phyloP scores from a whole-genome alignment of 1,140 invertebrate species.

The Coelopa frigida region DNA sequence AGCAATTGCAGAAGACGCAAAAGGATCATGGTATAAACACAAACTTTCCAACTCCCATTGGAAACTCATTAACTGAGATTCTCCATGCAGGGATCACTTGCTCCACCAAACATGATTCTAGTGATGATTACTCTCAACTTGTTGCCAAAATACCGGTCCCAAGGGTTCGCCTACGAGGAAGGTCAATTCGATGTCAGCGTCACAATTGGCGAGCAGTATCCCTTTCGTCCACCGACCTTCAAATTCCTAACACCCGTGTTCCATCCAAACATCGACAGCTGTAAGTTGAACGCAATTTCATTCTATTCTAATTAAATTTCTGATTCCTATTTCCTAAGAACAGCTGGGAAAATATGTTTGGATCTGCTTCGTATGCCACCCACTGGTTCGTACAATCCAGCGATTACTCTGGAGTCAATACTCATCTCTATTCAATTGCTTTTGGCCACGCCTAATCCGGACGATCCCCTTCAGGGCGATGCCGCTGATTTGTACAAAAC shows the following conservation, averaged over 20 bases:
- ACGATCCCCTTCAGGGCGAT: slow-evolving; percentile 77
- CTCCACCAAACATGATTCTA: neutral
- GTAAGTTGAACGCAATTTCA: slow-evolving; percentile 48
- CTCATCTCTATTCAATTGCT: slow-evolving; percentile 66
- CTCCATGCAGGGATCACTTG: slow-evolving; percentile 4
- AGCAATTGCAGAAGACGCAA: slow-evolving; percentile 8
- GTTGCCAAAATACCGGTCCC: slow-evolving; percentile 47
- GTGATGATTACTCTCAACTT: slow-evolving; percentile 7
- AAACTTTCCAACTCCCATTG: neutral
- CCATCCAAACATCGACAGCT: slow-evolving; percentile 83
- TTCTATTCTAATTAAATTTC: neutral
- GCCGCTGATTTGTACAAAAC: slow-evolving; percentile 61
- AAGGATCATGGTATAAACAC: slow-evolving; percentile 9
- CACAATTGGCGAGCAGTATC: slow-evolving; percentile 69
- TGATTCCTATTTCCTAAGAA: slow-evolving; percentile 12
- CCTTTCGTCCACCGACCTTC: slow-evolving; percentile 72
- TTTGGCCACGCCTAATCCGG: slow-evolving; percentile 69
- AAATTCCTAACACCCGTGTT: slow-evolving; percentile 76
- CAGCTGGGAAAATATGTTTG: slow-evolving; percentile 74
- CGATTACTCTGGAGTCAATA: slow-evolving; percentile 63
- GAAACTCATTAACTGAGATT: neutral
- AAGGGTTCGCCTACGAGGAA: slow-evolving; percentile 62
- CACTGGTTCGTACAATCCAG: slow-evolving; percentile 70
- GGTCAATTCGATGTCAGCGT: slow-evolving; percentile 70
- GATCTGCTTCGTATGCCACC: slow-evolving; percentile 77